phyloP scores from a whole-genome alignment of 2,888 invertebrate genomes.

The Strigamia transsilvanica region DNA sequence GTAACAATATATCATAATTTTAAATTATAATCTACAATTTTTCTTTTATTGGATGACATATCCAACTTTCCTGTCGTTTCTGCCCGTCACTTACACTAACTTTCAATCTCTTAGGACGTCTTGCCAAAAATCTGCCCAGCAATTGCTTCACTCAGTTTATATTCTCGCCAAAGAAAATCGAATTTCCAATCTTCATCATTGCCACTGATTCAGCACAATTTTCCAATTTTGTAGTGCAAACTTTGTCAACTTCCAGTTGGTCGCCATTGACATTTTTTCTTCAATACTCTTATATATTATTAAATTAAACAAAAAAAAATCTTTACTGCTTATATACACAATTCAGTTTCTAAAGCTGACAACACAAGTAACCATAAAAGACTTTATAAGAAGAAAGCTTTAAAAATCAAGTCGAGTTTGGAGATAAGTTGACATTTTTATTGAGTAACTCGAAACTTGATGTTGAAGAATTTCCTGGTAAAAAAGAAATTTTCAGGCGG shows the following conservation, averaged over 20 bases:
- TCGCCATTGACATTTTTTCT: slow-evolving; percentile 14
- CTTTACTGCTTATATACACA: slow-evolving; percentile 16
- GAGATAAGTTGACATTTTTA: slow-evolving; percentile 33
- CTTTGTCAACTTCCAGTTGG: slow-evolving; percentile 38
- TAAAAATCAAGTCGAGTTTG: slow-evolving; percentile 16
- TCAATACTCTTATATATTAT: slow-evolving; percentile 23
- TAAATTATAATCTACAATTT: background rate
- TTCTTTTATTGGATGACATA: slow-evolving; percentile 17
- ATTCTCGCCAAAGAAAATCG: slow-evolving; percentile 34
- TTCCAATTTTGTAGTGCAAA: slow-evolving; percentile 35
- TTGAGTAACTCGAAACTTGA: slow-evolving; percentile 34
- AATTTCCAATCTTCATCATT: slow-evolving; percentile 38
- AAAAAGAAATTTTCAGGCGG: background rate
- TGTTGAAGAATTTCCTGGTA: slow-evolving; percentile 8
- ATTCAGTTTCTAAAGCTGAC: slow-evolving; percentile 17
- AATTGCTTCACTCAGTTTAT: slow-evolving; percentile 38
- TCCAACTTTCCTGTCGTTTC: slow-evolving; percentile 31
- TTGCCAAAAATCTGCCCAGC: slow-evolving; percentile 38
- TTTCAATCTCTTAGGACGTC: slow-evolving; percentile 10
- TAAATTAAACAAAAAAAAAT: slow-evolving; percentile 4
- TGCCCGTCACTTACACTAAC: slow-evolving; percentile 20
- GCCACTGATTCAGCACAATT: slow-evolving; percentile 38
- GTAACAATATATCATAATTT: background rate
- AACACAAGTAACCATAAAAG: slow-evolving; percentile 7
- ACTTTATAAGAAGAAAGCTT: background rate